Base-by-base conservation (phyloP, 2,888 invertebrate species). In the Leptogaster cylindrica region DNA sequence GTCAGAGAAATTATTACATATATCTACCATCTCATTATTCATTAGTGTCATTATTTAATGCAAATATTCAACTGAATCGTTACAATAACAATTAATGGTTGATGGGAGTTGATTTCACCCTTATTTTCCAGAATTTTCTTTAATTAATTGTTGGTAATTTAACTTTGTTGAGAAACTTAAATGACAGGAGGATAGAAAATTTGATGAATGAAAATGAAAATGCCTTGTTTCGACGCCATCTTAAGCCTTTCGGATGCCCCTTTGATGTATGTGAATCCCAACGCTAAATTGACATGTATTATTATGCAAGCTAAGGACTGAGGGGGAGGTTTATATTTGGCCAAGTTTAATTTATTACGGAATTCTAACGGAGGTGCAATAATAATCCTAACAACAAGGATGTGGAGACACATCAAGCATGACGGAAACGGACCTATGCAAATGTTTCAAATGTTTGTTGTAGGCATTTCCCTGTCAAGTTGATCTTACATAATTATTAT, bases 171-270 rank as follows among this genome's bases (percentile, higher is more conserved):
- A 16, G 52, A 18, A 52, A 52, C 14, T 31, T 52, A 52, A 31
- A 52, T 31, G 52, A 52, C 52, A 31, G 31, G 16, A 33, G 8
- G 33, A 52, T 20, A 31, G 31, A 33, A 52, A 33, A 52, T 33
- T 31, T 52, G 52, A 52, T 52, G 33, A 52, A 52, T 52, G 31
- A 52, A n/a, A 52, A 52, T 52, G 33, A 52, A 52, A 52, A 52
- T 8, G 46, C 20, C 52, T 31, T 16, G 16, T 20, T 10, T 3
- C 7, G 18, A 7, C 23, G 52, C 5, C 8, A 14, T 3, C 33
- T 31, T 16, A 28, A 28, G 14, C 28, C 31, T 52, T 33, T 52
- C 31, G 31, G 20, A 25, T n/a, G 10, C 20, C 33, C 8, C 52
- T n/a, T 18, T 18, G 10, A 7, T 52, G 7, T 52, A 16, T 52